Base-by-base conservation (phyloP, 2,797 vertebrate species). In the Notolepis coatsorum region DNA sequence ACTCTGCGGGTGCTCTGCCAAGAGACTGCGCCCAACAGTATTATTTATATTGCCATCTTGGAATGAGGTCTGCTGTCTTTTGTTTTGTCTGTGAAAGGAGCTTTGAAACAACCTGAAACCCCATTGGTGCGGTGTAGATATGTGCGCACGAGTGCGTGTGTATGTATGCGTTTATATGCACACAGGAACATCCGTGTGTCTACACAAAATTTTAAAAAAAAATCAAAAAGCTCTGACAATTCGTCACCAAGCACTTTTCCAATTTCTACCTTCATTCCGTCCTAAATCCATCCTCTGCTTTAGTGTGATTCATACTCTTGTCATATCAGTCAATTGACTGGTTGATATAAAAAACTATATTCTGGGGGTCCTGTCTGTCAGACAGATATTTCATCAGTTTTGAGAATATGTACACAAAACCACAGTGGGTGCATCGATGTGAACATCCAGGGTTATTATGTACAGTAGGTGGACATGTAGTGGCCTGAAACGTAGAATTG, bases 231-330 rank as follows among this genome's bases (percentile, higher is more conserved):
- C n/a, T n/a, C n/a, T n/a, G n/a, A n/a, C n/a, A n/a, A n/a, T 75
- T 51, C 49, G 42, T 80, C 53, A 50, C 33, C 65, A 59, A 66
- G 63, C 71, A 75, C 77, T 77, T 61, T 71, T 60, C 10, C 24
- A 20, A 27, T 8, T n/a, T n/a, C 5, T 37, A 71, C 1, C 5
- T 77, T 64, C 71, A 33, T 35, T 54, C 30, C 27, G 10, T 80
- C 70, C 57, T 50, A 3, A n/a, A 37, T 76, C 5, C 31, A 50
- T 53, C 47, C 12, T 4, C 0, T 23, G 48, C 12, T 4, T 0
- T 23, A 38, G 43, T 65, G 39, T 43, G 21, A 23, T 46, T 5
- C 6, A 50, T 51, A 53, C 42, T 51, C 38, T n/a, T 56, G 38
- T 27, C 56, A 7, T 43, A 31, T 30, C 4, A 48, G 23, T 46